Conservation (phyloP, 1,140 invertebrate genomes). For the Zelostemma sp. region DNA sequence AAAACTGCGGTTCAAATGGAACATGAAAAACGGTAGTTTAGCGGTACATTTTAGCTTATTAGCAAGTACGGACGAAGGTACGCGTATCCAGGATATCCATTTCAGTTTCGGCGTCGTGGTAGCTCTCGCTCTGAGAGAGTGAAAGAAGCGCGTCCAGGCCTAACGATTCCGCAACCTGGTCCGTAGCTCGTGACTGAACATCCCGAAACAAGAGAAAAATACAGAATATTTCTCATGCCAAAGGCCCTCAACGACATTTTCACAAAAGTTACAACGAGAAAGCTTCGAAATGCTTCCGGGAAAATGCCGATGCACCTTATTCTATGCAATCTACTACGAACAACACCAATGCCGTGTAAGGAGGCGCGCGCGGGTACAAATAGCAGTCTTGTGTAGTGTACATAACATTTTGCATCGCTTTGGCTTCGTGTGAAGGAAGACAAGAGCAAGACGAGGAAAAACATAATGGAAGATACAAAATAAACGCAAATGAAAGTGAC, state of each 20-base stretch:
- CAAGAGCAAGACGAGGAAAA: slow-evolving; percentile 13
- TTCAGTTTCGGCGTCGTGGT: slow-evolving; percentile 61
- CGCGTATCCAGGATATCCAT: slow-evolving; percentile 60
- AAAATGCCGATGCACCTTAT: not conserved
- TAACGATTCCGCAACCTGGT: slow-evolving; percentile 56
- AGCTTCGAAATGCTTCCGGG: not conserved
- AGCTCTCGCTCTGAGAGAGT: slow-evolving; percentile 63
- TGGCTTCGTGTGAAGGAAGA: slow-evolving; percentile 14
- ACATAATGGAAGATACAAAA: slow-evolving; percentile 21
- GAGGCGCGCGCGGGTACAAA: not conserved
- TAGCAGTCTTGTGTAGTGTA: slow-evolving; percentile 6
- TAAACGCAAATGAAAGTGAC: slow-evolving; percentile 29
- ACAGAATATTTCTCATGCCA: slow-evolving; percentile 24
- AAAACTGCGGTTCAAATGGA: slow-evolving; percentile 1
- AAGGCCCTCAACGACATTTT: not conserved
- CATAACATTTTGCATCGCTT: slow-evolving; percentile 7
- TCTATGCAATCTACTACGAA: not conserved
- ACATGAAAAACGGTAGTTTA: slow-evolving; percentile 3
- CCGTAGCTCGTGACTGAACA: slow-evolving; percentile 54
- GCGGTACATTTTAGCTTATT: slow-evolving; percentile 14
- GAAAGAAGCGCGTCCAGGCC: slow-evolving; percentile 67
- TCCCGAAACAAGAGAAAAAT: slow-evolving; percentile 52
- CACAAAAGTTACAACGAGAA: not conserved
- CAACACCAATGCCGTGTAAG: not conserved
- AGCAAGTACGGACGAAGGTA: slow-evolving; percentile 59